phyloP scores from a whole-genome alignment of 2,888 invertebrate genomes.

The Linnaemya vulpina region DNA sequence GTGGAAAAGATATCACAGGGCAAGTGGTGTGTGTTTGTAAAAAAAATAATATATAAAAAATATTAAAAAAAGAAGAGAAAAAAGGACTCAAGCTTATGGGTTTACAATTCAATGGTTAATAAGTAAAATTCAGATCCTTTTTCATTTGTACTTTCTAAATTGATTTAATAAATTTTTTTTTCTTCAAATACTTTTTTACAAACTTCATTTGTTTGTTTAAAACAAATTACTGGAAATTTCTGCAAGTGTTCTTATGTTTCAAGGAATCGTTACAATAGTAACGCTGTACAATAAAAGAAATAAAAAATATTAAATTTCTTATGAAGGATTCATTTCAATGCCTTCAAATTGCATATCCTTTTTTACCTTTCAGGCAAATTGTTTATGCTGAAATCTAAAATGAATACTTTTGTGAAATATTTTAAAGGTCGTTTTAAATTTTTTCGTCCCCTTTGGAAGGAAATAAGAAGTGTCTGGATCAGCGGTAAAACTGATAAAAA shows the following conservation, averaged over 20 bases:
- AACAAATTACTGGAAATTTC: slow-evolving; percentile 7
- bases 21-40: not conserved
- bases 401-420: no score
- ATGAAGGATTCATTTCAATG: no score
- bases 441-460: no score
- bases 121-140: slow-evolving; percentile 18
- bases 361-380: no score
- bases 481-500: no score
- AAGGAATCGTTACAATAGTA: not conserved
- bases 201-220: slow-evolving; percentile 5
- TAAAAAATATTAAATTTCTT: no score
- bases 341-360: no score
- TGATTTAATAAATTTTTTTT: slow-evolving; percentile 31
- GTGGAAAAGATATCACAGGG: slow-evolving; percentile 37
- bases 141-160: slow-evolving; percentile 1
- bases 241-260: not conserved
- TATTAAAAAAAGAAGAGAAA: not conserved
- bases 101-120: slow-evolving; percentile 58
- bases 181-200: not conserved
- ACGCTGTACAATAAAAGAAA: not conserved
- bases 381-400: no score
- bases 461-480: no score
- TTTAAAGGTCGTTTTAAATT: no score
- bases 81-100: slow-evolving; percentile 22
- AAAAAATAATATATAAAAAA: no score